phyloP scores from a whole-genome alignment of 2,113 vertebrate genomes.

The Galbula dea region DNA sequence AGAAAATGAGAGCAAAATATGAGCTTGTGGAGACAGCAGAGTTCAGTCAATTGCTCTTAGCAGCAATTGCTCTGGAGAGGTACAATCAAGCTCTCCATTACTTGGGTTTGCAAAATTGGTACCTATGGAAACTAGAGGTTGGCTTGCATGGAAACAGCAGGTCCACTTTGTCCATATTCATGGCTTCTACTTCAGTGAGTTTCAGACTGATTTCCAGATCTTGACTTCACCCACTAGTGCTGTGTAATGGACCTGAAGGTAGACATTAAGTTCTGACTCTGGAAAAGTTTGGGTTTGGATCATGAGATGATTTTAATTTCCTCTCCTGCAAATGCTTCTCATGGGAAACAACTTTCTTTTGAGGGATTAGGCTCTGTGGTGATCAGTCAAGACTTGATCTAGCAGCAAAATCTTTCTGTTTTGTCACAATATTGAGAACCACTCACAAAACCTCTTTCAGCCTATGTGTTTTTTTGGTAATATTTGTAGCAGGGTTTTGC shows the following conservation, averaged over 20 bases:
- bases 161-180: neutral
- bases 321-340: neutral
- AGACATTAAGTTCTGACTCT: neutral
- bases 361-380: neutral
- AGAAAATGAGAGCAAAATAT: neutral
- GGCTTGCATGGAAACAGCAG: neutral
- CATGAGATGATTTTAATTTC: neutral
- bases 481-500: neutral
- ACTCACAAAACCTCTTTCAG: neutral
- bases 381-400: neutral
- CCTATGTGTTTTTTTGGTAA: neutral
- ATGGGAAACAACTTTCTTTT: neutral
- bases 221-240: neutral
- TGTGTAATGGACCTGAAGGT: neutral
- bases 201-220: neutral
- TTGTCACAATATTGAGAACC: neutral
- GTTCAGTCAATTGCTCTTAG: neutral
- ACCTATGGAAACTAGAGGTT: neutral
- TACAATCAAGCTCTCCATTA: neutral
- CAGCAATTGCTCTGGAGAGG: neutral
- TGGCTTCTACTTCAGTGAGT: neutral
- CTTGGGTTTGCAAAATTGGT: neutral
- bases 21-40: neutral
- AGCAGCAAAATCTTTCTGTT: neutral
- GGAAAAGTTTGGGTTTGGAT: neutral